phyloP scores from a whole-genome alignment of 2,113 vertebrate genomes.

The Engraulis encrasicolus region DNA sequence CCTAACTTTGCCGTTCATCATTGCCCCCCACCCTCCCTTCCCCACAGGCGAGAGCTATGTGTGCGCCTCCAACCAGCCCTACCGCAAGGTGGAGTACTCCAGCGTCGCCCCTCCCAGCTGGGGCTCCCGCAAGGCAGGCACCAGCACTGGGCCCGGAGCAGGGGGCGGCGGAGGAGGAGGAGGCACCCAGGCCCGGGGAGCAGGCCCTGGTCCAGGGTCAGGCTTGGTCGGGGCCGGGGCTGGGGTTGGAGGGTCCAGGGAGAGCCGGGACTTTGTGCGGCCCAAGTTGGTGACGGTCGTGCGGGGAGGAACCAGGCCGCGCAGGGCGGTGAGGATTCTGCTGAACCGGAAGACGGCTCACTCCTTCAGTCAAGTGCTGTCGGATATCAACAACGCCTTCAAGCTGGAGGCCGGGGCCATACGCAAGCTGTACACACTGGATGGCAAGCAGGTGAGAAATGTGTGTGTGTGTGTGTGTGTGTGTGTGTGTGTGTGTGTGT shows the following conservation, averaged over 20 bases:
- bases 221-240: conserved; percentile 12
- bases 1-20: too few species aligned
- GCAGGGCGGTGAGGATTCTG: conserved; percentile 88
- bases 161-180: background rate
- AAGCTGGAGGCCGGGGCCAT: conserved; percentile 88
- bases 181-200: background rate
- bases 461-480: background rate
- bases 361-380: conserved; percentile 88
- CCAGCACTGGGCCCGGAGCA: background rate
- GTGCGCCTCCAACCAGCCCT: conserved; percentile 85
- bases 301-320: conserved; percentile 85
- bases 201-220: background rate
- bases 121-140: conserved; percentile 40
- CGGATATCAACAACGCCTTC: conserved; percentile 90
- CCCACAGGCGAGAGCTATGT: conserved; percentile 84
- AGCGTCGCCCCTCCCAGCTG: conserved; percentile 81
- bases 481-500: conserved; percentile 1
- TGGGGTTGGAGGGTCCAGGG: conserved; percentile 46
- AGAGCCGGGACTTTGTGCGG: conserved; percentile 87
- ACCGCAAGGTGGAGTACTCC: conserved; percentile 85
- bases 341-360: conserved; percentile 93
- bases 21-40: too few species aligned
- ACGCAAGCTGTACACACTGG: conserved; percentile 86
- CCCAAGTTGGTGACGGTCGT: conserved; percentile 91
- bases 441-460: conserved; percentile 87